Evolutionary conservation across 2,113 vertebrate genomes (phyloP).

Genomic region (Piaya cayana): DNA sequence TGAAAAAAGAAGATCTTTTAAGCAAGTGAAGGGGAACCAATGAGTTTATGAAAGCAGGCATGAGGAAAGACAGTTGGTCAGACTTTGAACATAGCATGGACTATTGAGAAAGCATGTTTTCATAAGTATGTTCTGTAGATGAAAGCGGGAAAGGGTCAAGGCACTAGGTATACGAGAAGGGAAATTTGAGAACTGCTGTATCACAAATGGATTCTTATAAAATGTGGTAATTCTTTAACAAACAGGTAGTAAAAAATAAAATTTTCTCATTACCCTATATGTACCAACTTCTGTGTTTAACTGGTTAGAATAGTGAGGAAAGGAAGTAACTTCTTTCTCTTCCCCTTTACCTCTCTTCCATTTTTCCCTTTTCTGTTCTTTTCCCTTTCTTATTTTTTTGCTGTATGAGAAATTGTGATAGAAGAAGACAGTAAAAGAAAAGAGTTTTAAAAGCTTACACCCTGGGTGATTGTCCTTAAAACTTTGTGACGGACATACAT

Average conservation of each 20-base stretch:
- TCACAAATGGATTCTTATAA: not conserved
- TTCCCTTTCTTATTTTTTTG: not conserved
- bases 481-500: not conserved
- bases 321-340: not conserved
- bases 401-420: not conserved
- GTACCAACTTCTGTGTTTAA: not conserved
- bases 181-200: not conserved
- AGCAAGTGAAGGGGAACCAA: not conserved
- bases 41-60: not conserved
- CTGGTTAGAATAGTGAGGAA: not conserved
- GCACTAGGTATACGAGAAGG: not conserved
- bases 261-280: not conserved
- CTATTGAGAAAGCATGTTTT: not conserved
- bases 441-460: not conserved
- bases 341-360: not conserved
- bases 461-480: not conserved
- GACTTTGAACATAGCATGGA: not conserved
- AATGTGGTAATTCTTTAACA: not conserved
- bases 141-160: not conserved
- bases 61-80: fast-evolving
- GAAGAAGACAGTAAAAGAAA: not conserved
- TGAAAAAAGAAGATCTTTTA: not conserved
- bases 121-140: fast-evolving
- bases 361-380: not conserved
- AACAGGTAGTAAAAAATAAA: not conserved